A percentile compares a stretch with the other conserved stretches of the same genome.
Conservation (phyloP, 2,797 vertebrate genomes). For the Champsocephalus gunnari region DNA sequence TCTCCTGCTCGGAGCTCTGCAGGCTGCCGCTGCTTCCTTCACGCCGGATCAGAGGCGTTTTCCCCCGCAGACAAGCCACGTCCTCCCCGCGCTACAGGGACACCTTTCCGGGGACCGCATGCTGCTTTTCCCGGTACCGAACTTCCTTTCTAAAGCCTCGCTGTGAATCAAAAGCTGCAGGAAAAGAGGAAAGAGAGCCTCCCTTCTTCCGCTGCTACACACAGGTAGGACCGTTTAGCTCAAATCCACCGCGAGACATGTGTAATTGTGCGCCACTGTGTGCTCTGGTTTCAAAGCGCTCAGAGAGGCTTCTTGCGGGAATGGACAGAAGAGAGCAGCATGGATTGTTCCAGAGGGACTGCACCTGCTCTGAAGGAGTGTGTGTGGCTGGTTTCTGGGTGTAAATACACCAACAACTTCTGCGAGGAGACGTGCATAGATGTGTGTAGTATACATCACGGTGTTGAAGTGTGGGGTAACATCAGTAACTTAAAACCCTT, state of each 20-base stretch:
- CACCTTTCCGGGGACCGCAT: constrained; percentile 40
- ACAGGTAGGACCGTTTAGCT: constrained; percentile 66
- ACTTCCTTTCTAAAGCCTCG: constrained; percentile 2
- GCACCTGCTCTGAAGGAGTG: constrained; percentile 61
- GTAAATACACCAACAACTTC: constrained; percentile 37
- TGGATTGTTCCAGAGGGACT: constrained; percentile 33
- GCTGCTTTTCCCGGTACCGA: constrained; percentile 17
- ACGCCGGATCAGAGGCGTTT: constrained; percentile 24
- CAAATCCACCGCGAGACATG: constrained; percentile 23
- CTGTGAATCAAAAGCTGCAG: constrained; percentile 37
- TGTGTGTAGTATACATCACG: too few relatives aligned
- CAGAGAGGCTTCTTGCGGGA: constrained; percentile 13
- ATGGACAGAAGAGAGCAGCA: constrained; percentile 23
- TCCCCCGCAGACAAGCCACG: constrained; percentile 28
- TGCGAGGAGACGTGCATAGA: constrained; percentile 36
- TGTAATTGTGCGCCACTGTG: constrained; percentile 11
- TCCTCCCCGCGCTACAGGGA: constrained; percentile 45
- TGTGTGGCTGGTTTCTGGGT: constrained; percentile 29
- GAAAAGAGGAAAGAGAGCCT: constrained; percentile 22
- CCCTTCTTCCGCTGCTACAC: constrained; percentile 39
- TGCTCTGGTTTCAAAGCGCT: background rate
- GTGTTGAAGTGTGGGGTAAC: too few relatives aligned
- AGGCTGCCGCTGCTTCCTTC: constrained; percentile 49
- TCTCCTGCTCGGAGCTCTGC: constrained; percentile 60
- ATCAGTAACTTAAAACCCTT: too few relatives aligned